Percentiles rank a stretch among this genome's conserved stretches.
These are phyloP conservation scores for Brenthis hecate DNA, from an alignment of 2,888 invertebrate genomes.

Conservation along the genomic window DNA sequence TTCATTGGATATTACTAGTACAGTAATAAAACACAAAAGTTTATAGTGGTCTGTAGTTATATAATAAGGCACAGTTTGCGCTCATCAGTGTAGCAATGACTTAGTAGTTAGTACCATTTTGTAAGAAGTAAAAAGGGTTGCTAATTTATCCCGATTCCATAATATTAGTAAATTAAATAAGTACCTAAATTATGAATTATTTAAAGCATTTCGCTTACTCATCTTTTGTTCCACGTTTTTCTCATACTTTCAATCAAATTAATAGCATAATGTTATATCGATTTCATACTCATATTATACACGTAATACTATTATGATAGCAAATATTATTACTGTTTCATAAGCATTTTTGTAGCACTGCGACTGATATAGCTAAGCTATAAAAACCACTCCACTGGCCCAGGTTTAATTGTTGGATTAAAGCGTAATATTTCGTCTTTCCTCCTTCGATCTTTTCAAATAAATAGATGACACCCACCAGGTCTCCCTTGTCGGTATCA, in stretches of 20 bases:
- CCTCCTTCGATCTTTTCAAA: too few species aligned
- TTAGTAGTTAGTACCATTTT: conserved; percentile 50
- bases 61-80: conserved; percentile 66
- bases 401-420: too few species aligned
- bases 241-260: not conserved
- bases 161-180: not conserved
- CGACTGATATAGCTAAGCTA: not conserved
- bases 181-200: not conserved
- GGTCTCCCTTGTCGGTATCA: too few species aligned
- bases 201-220: not conserved
- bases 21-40: too few species aligned
- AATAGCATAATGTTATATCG: conserved; percentile 8
- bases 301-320: conserved; percentile 21
- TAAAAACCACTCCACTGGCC: too few species aligned
- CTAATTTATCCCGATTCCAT: conserved; percentile 24
- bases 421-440: too few species aligned
- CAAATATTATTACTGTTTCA: conserved; percentile 10
- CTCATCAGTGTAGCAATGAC: conserved; percentile 64
- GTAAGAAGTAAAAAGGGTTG: conserved; percentile 60
- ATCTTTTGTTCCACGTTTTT: too few species aligned
- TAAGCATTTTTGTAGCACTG: not conserved
- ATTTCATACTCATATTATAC: conserved; percentile 13
- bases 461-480: too few species aligned
- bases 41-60: conserved; percentile 46
- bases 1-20: too few species aligned